Evolutionary conservation across 1,140 invertebrate species (phyloP).

Genomic region (Caerostris darwini): DNA sequence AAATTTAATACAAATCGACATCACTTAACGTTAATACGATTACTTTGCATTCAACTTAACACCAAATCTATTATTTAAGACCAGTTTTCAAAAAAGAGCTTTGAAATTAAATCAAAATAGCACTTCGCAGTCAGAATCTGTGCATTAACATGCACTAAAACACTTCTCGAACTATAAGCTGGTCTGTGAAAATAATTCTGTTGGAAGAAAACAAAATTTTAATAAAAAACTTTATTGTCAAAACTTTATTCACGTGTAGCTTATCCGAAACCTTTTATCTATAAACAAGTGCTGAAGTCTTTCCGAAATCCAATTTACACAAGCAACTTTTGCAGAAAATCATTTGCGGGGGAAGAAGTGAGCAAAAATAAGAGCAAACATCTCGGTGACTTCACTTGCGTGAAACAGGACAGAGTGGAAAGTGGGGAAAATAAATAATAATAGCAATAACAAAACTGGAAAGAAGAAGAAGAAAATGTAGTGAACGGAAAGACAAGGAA

Average conservation of each 20-base stretch:
- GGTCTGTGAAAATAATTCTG: not conserved
- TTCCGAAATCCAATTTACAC: not conserved
- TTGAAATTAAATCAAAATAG: too few species aligned
- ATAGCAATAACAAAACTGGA: too few species aligned
- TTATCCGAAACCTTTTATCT: not conserved
- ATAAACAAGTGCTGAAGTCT: slow-evolving; percentile 1
- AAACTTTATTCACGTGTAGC: not conserved
- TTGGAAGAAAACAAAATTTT: not conserved
- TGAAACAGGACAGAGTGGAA: not conserved
- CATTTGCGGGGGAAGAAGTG: not conserved
- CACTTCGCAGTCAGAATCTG: too few species aligned
- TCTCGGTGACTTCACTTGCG: not conserved
- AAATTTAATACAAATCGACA: too few species aligned
- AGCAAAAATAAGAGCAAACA: not conserved
- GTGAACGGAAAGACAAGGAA: not conserved
- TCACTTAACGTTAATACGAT: too few species aligned
- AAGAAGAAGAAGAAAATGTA: not conserved
- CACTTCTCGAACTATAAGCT: too few species aligned
- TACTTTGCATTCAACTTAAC: too few species aligned
- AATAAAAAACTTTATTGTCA: not conserved
- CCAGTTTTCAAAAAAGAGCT: too few species aligned
- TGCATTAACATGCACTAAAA: too few species aligned
- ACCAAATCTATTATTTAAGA: too few species aligned
- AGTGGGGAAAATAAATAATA: too few species aligned
- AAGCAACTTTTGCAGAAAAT: not conserved